Evolutionary conservation across 2,888 invertebrate species (phyloP).

Genomic region (Coelogynopora nodosa): DNA sequence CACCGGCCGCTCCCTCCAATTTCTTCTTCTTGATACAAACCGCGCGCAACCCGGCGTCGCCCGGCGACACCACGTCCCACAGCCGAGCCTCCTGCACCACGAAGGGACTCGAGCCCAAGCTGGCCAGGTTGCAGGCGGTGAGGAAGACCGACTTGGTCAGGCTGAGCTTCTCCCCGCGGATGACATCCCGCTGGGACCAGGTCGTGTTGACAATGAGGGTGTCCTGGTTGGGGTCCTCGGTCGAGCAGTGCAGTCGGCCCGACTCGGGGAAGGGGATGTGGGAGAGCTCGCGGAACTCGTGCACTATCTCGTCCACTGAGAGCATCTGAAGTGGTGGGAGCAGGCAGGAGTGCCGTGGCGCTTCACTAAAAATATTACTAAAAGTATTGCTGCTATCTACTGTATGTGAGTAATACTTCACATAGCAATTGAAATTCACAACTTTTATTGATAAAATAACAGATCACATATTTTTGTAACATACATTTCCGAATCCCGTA

Average conservation of each 20-base stretch:
- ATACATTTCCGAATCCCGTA: no score
- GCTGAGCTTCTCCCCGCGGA: not conserved
- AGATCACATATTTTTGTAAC: no score
- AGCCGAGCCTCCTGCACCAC: not conserved
- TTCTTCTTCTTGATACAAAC: not conserved
- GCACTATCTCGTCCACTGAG: not conserved
- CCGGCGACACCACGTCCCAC: not conserved
- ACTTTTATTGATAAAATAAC: no score
- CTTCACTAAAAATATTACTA: no score
- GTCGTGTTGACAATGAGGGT: not conserved
- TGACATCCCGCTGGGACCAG: conserved; percentile 33
- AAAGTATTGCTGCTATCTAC: no score
- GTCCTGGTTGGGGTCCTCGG: not conserved
- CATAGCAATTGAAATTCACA: no score
- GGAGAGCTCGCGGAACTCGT: not conserved
- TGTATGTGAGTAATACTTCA: no score
- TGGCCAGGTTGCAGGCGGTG: not conserved
- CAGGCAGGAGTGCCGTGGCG: no score
- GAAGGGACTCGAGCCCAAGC: not conserved
- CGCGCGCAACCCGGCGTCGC: not conserved
- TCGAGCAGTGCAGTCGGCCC: not conserved
- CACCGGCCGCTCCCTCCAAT: not conserved
- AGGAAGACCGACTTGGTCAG: not conserved
- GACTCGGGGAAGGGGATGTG: not conserved
- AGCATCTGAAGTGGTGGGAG: not conserved